Evolutionary conservation across 2,888 invertebrate species (phyloP).

Genomic region (Hyposoter dolosus): DNA sequence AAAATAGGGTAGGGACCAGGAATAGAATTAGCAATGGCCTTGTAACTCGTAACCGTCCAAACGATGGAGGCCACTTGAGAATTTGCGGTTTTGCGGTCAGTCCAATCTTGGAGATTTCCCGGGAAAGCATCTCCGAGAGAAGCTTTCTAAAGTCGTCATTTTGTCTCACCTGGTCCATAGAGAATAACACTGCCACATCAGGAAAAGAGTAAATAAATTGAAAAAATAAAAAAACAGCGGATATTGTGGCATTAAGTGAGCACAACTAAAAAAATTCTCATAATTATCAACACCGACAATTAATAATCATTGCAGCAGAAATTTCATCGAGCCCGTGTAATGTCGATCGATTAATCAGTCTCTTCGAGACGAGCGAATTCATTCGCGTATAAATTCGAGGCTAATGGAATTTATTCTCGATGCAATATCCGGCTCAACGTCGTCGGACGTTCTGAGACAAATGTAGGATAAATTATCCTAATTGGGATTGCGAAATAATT

Average conservation of each 20-base stretch:
- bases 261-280: neutral
- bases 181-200: neutral
- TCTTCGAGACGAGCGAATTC: constrained; percentile 3
- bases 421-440: constrained; percentile 56
- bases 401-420: constrained; percentile 33
- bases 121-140: constrained; percentile 65
- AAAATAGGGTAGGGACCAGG: neutral
- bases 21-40: constrained; percentile 69
- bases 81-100: constrained; percentile 70
- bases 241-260: neutral
- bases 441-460: constrained; percentile 3
- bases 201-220: neutral
- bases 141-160: constrained; percentile 63
- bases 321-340: constrained; percentile 19
- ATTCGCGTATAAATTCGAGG: neutral
- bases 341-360: constrained; percentile 40
- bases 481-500: constrained; percentile 36
- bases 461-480: neutral
- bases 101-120: constrained; percentile 65
- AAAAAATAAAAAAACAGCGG: neutral
- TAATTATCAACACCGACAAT: constrained; percentile 20
- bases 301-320: constrained; percentile 3
- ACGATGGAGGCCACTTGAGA: constrained; percentile 66
- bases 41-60: constrained; percentile 65
- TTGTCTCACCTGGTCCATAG: constrained; percentile 13